These are phyloP conservation scores for Vombatus ursinus DNA, from an alignment of 2,113 vertebrate species.

Conservation along the genomic window DNA sequence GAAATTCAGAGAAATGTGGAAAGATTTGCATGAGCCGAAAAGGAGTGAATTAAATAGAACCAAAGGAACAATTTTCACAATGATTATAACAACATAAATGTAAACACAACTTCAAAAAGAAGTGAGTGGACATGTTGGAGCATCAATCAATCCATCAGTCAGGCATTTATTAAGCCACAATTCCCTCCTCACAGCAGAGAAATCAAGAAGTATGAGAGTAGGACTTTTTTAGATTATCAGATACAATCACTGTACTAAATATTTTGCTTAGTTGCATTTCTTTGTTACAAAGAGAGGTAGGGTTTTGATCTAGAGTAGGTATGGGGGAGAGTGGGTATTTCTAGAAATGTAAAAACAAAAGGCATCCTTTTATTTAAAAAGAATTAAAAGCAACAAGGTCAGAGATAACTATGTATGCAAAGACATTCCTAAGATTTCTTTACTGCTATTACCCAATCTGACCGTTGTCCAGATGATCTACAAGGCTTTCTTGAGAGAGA, in stretches of 20 bases:
- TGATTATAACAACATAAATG: not conserved
- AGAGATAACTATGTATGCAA: rapidly evolving
- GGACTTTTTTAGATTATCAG: not conserved
- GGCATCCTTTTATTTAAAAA: not conserved
- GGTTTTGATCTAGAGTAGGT: not conserved
- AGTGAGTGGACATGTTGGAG: not conserved
- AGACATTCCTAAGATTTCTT: rapidly evolving
- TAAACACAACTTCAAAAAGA: not conserved
- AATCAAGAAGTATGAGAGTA: not conserved
- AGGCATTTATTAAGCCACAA: not conserved
- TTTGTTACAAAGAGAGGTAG: not conserved
- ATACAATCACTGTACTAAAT: not conserved
- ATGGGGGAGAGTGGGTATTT: not conserved
- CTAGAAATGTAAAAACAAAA: not conserved
- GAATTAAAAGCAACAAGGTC: not conserved
- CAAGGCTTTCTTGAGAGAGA: rapidly evolving
- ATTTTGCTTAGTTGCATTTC: not conserved
- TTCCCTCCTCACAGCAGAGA: not conserved
- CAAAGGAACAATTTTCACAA: not conserved
- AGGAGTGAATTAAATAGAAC: not conserved
- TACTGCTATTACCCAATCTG: no score
- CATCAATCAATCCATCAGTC: not conserved
- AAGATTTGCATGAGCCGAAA: not conserved
- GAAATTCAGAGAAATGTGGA: not conserved
- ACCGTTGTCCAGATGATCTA: no score